Evolutionary conservation across 2,888 invertebrate genomes (phyloP), one percentile per base, ranked within the genome.

Genomic region (Syrphus vitripennis): DNA sequence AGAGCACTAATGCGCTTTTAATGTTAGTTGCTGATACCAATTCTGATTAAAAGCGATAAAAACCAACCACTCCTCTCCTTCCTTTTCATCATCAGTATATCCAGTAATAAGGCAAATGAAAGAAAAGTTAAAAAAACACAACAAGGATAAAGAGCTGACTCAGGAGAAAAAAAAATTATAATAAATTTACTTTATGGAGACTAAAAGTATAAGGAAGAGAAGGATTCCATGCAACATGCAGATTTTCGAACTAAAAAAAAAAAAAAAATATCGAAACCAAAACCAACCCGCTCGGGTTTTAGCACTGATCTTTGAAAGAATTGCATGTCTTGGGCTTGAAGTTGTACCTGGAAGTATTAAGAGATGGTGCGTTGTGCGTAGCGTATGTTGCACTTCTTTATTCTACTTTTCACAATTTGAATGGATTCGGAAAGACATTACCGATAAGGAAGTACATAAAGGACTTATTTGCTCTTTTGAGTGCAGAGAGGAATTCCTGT

Each of bases 1-100:
- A 89, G 89, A 89, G 89, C 91, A 91, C 92, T 92, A 92, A 92
- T 92, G 92, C 92, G 92, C 92, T 92, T 92, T 92, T 92, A 92
- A 91, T 92, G 92, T 92, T 91, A 90, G 90, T 90, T 90, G 90
- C 90, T 91, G 92, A 92, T 92, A 91, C 91, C 90, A 92, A 90
- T 90, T 89, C 90, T 91, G 91, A 92, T 92, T 90, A 89, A 83
- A 80, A 70, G 31, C 83, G 53, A 89, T 63, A 50, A 31, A 87
- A 87, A 82, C 69, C 77, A 84, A n/a, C n/a, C 83, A 77, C 82
- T 72, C 53, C 37, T 24, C 4, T 1, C 14, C 10, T 19, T 12
- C 10, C 45, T 19, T 16, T 14, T n/a, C 6, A 14, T n/a, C 34
- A 37, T 21, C 59, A 37, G 37, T 14, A 9, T 45, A 59, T 45